Evolutionary conservation across 2,797 vertebrate species (phyloP), one percentile per base, ranked within the genome.

Genomic region (Danio aesculapii): DNA sequence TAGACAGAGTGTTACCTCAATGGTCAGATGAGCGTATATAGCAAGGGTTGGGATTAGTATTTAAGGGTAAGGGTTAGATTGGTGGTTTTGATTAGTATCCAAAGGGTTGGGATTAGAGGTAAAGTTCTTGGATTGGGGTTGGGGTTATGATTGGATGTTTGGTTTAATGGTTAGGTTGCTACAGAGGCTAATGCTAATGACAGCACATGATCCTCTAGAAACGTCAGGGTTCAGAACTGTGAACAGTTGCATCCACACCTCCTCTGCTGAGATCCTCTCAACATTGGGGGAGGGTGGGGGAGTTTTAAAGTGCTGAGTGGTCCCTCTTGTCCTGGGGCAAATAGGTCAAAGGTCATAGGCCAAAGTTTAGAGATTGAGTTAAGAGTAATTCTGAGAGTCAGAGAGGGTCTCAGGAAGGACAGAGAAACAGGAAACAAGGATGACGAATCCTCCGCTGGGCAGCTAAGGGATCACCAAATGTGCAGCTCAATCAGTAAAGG

Each of bases 351-450:
- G 58, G 58, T 75, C 74, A 68, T 64, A 68, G 30, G 68, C 63
- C 57, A 77, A 67, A 73, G 68, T 72, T 74, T 61, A 66, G 41
- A 59, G 59, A 75, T 46, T 17, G 52, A 53, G 39, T 55, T 49
- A 67, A 77, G 63, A 68, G 10, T 75, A 79, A 58, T 64, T 78
- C 49, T 62, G 41, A 70, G 55, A 83, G 77, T 73, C 59, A 66
- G 67, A 83, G 49, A 79, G 61, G 62, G 63, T 63, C 74, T 70
- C 46, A 77, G 46, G 59, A 64, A 76, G 66, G 63, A 76, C 64
- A 84, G 70, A 82, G 75, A 70, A 93, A 95, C 85, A 94, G 94
- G 88, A 94, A 95, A 93, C 94, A 93, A 94, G 44, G 63, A 59
- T 47, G 69, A 47, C 46, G 53, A 53, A 57, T 83, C 59, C 57